phyloP scores from a whole-genome alignment of 2,888 invertebrate species.

The Eremobia ochroleuca region DNA sequence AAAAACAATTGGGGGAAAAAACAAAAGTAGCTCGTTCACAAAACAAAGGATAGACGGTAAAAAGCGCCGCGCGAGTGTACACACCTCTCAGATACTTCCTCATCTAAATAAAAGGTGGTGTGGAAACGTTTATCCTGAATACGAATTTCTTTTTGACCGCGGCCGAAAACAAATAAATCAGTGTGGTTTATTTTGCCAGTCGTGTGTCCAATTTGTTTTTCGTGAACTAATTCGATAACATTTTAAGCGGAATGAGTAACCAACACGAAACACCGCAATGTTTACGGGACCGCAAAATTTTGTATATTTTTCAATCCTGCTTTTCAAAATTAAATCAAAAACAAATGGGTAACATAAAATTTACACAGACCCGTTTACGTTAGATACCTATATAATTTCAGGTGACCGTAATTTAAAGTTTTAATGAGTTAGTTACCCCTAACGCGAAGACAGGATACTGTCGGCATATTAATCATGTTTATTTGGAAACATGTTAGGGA shows the following conservation, averaged over 20 bases:
- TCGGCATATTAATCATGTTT: slow-evolving; percentile 69
- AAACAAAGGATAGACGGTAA: slow-evolving; percentile 59
- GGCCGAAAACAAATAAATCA: slow-evolving; percentile 69
- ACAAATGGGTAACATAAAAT: slow-evolving; percentile 50
- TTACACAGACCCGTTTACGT: slow-evolving; percentile 36
- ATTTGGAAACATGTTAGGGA: slow-evolving; percentile 54
- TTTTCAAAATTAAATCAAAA: slow-evolving; percentile 38
- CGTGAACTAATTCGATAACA: slow-evolving; percentile 57
- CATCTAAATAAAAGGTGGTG: slow-evolving; percentile 68
- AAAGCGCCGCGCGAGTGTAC: slow-evolving; percentile 49
- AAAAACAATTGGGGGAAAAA: slow-evolving; percentile 63
- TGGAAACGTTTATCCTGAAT: slow-evolving; percentile 62
- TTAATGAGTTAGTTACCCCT: slow-evolving; percentile 74
- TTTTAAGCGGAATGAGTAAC: slow-evolving; percentile 36
- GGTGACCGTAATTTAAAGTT: slow-evolving; percentile 76
- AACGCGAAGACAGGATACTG: slow-evolving; percentile 65
- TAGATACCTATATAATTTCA: slow-evolving; percentile 69
- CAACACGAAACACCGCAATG: slow-evolving; percentile 32
- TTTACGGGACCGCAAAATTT: slow-evolving; percentile 12
- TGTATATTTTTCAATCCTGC: neutral
- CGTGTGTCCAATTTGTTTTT: slow-evolving; percentile 58
- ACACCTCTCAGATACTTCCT: slow-evolving; percentile 62
- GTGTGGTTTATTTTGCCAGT: slow-evolving; percentile 50
- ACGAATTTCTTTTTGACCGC: slow-evolving; percentile 63
- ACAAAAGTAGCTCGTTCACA: slow-evolving; percentile 60